A percentile compares a stretch with the other conserved stretches of the same genome.
phyloP scores from a whole-genome alignment of 2,113 vertebrate species.

The Labeo rohita region DNA sequence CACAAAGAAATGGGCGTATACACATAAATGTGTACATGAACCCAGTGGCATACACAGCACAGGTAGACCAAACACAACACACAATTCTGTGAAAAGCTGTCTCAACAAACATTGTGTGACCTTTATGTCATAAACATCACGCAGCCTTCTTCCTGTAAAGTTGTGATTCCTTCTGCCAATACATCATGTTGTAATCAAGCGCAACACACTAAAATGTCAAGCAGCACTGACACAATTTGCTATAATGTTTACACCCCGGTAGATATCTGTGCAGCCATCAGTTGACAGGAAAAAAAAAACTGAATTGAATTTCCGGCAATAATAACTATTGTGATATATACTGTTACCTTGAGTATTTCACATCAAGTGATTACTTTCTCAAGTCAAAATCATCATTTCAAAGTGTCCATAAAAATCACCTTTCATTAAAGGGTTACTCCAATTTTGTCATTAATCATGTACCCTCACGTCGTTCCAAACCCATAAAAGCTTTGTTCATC shows the following conservation, averaged over 20 bases:
- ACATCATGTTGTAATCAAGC: not conserved
- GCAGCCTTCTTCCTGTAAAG: constrained; percentile 15
- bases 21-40: constrained; percentile 33
- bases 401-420: not conserved
- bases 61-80: not conserved
- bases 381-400: not conserved
- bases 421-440: no score
- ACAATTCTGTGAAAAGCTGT: not conserved
- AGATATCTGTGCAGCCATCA: not conserved
- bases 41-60: constrained; percentile 17
- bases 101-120: constrained; percentile 25
- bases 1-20: constrained; percentile 19
- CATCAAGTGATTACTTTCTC: not conserved
- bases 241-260: not conserved
- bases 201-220: constrained; percentile 1
- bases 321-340: not conserved
- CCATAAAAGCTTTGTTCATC: no score
- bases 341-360: not conserved
- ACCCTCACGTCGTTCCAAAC: no score
- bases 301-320: not conserved
- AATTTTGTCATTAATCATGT: no score
- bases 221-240: not conserved
- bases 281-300: not conserved
- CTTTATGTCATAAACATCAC: constrained; percentile 13
- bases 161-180: not conserved